phyloP scores from a whole-genome alignment of 2,113 vertebrate species.

The Indri indri region DNA sequence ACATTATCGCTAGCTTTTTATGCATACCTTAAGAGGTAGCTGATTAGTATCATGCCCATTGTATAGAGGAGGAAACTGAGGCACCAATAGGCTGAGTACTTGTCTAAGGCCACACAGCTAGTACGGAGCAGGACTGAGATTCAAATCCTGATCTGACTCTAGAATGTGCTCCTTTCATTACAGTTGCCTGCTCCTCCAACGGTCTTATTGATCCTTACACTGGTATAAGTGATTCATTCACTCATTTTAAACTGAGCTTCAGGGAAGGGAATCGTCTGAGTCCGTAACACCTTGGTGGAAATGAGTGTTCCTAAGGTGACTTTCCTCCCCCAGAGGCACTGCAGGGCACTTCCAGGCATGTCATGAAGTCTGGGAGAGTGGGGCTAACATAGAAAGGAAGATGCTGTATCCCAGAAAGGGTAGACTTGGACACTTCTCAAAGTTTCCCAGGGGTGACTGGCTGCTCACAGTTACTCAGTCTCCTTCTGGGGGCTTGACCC shows the following conservation, averaged over 20 bases:
- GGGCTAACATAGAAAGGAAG: conserved; percentile 14
- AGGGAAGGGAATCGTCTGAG: not conserved
- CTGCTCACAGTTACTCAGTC: not conserved
- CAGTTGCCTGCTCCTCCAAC: not conserved
- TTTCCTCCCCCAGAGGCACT: not conserved
- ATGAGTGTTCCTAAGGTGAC: not conserved
- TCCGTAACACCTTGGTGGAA: not conserved
- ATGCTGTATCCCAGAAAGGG: not conserved
- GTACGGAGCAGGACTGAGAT: not conserved
- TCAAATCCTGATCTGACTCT: not conserved
- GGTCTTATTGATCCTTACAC: not conserved
- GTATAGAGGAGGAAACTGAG: not conserved
- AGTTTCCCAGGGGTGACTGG: not conserved
- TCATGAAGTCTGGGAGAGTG: not conserved
- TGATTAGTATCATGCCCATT: not conserved
- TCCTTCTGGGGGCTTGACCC: not conserved
- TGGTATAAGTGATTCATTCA: not conserved
- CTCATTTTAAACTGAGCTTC: not conserved
- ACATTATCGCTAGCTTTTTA: not conserved
- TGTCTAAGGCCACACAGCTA: not conserved
- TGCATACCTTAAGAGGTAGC: not conserved
- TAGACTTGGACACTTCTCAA: not conserved
- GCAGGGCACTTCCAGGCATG: not conserved
- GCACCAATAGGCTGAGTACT: not conserved
- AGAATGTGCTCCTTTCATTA: not conserved